A percentile compares a stretch with the other conserved stretches of the same genome.
Conservation (phyloP, 2,797 vertebrate species). For the Nyctibius grandis region DNA sequence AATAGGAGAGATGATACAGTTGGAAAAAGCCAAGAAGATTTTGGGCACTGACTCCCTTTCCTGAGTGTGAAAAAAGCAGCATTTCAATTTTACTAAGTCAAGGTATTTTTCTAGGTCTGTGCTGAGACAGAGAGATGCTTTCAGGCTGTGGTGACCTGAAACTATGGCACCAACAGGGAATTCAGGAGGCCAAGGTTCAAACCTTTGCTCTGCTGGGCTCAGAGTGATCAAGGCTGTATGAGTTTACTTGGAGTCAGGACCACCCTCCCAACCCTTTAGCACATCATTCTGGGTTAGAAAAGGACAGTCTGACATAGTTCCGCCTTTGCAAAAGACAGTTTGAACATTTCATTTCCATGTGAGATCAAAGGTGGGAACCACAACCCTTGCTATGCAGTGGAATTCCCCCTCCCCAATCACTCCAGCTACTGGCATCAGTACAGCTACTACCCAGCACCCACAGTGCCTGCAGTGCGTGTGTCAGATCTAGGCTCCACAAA, state of each 20-base stretch:
- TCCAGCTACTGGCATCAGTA: not conserved
- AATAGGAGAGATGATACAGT: not conserved
- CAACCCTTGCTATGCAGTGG: not conserved
- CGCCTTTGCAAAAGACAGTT: not conserved
- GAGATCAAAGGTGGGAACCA: not conserved
- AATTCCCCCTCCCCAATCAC: not conserved
- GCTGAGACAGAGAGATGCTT: not conserved
- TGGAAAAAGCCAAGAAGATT: not conserved
- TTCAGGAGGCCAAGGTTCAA: not conserved
- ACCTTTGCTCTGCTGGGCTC: not conserved
- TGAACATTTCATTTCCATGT: not conserved
- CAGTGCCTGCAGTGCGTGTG: not conserved
- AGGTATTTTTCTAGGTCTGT: not conserved
- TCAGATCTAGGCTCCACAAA: not conserved
- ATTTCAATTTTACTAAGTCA: not conserved
- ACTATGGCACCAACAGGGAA: not conserved
- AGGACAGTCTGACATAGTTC: not conserved
- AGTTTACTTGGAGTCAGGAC: not conserved
- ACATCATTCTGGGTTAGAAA: not conserved
- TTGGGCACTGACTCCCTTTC: not conserved
- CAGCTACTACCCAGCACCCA: not conserved
- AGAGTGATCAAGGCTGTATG: not conserved
- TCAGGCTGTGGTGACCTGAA: not conserved
- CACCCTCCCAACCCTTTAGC: not conserved
- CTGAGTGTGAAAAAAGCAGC: not conserved